Percentiles rank a stretch among this genome's conserved stretches.
These are phyloP conservation scores for Creontiades dilutus DNA, from an alignment of 2,888 invertebrate species.

Conservation along the genomic window DNA sequence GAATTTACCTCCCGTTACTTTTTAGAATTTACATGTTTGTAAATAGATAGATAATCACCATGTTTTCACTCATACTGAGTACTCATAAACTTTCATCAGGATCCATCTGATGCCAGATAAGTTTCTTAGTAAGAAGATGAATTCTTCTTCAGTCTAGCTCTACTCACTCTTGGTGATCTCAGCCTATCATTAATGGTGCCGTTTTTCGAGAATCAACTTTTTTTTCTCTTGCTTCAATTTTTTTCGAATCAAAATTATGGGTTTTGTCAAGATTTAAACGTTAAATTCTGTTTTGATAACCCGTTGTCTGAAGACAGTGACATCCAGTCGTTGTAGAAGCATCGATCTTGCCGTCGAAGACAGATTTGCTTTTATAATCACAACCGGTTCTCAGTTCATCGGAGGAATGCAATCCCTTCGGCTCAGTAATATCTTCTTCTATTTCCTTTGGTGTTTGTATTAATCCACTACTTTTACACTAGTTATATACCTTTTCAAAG, in stretches of 20 bases:
- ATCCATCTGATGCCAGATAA: not conserved
- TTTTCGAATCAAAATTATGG: not conserved
- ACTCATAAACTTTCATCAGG: too few species aligned
- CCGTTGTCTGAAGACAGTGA: not conserved
- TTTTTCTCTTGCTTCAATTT: not conserved
- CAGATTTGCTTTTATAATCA: conserved; percentile 19
- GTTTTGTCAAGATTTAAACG: not conserved
- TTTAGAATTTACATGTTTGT: too few species aligned
- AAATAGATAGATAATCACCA: too few species aligned
- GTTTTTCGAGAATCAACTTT: not conserved
- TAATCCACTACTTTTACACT: not conserved
- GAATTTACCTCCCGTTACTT: too few species aligned
- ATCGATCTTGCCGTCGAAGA: not conserved
- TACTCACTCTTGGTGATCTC: not conserved
- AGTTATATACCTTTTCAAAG: not conserved
- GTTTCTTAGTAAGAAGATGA: too few species aligned
- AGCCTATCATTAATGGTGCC: not conserved
- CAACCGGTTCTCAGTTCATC: not conserved
- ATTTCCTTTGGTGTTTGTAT: not conserved
- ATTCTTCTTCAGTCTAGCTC: too few species aligned
- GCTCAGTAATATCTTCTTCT: not conserved
- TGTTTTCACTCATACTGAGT: too few species aligned
- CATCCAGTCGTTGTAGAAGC: not conserved
- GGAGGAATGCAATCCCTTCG: not conserved
- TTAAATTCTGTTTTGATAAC: not conserved